Conservation (phyloP, 2,113 vertebrate species). For the Rutilus rutilus region DNA sequence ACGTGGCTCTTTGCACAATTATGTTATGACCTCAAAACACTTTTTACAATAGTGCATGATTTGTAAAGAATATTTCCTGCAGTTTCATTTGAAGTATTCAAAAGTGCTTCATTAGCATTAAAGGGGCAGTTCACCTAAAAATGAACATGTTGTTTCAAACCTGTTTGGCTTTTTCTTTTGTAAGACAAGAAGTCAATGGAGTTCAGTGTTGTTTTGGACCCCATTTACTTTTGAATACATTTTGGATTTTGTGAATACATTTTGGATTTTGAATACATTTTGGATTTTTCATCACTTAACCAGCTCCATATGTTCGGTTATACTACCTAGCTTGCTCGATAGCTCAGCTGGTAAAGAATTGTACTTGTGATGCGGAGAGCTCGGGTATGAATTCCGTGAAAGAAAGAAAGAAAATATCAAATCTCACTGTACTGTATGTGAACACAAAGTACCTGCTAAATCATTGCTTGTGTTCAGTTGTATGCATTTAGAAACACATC, state of each 20-base stretch:
- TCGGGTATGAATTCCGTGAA: too few species aligned
- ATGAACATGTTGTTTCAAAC: background rate
- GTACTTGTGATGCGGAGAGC: too few species aligned
- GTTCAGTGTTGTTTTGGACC: background rate
- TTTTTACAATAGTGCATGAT: too few species aligned
- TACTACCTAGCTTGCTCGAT: too few species aligned
- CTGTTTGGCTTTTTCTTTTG: background rate
- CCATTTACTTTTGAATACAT: background rate
- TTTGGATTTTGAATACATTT: too few species aligned
- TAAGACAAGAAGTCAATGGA: background rate
- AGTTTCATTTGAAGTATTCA: background rate
- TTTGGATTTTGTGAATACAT: too few species aligned
- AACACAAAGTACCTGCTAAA: conserved; percentile 5
- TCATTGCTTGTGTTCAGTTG: background rate
- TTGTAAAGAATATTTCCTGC: background rate
- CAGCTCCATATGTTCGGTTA: too few species aligned
- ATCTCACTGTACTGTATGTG: background rate
- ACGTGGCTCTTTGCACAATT: too few species aligned
- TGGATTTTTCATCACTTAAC: too few species aligned
- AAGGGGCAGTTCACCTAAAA: background rate
- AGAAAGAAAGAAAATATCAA: background rate
- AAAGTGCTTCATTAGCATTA: conserved; percentile 6
- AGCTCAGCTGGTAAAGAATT: too few species aligned
- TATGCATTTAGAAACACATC: background rate
- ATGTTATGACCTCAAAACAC: too few species aligned